phyloP scores from a whole-genome alignment of 2,113 vertebrate species.

The Callocephalon fimbriatum region DNA sequence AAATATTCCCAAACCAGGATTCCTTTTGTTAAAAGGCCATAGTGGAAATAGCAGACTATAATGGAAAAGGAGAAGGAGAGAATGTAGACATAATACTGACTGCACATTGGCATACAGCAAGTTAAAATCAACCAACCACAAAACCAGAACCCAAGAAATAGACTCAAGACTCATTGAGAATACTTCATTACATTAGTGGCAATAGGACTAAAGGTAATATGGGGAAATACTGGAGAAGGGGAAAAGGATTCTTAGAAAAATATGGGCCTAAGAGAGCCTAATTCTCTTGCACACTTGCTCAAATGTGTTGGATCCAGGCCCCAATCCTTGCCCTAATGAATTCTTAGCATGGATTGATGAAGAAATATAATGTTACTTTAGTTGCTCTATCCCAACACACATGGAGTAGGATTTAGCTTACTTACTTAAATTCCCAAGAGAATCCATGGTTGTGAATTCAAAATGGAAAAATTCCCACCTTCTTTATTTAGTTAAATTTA shows the following conservation, averaged over 20 bases:
- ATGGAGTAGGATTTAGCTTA: background rate
- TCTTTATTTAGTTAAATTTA: background rate
- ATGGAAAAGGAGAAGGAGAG: background rate
- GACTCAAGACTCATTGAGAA: background rate
- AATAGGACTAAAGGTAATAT: background rate
- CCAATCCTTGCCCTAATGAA: background rate
- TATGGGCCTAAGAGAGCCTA: background rate
- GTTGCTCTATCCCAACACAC: background rate
- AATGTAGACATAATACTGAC: background rate
- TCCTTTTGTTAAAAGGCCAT: background rate
- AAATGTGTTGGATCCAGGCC: background rate
- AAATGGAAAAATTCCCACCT: background rate
- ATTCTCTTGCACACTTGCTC: background rate
- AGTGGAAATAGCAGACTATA: background rate
- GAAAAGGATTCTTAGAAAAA: background rate
- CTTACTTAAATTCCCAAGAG: background rate
- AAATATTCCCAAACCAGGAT: background rate
- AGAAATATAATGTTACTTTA: background rate
- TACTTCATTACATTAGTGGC: background rate
- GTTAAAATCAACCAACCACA: background rate
- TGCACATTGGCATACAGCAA: background rate
- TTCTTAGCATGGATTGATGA: background rate
- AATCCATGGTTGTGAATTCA: background rate
- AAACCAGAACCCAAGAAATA: background rate
- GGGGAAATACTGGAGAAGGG: background rate